phyloP scores from a whole-genome alignment of 2,888 invertebrate species.

The Biston stratarius region DNA sequence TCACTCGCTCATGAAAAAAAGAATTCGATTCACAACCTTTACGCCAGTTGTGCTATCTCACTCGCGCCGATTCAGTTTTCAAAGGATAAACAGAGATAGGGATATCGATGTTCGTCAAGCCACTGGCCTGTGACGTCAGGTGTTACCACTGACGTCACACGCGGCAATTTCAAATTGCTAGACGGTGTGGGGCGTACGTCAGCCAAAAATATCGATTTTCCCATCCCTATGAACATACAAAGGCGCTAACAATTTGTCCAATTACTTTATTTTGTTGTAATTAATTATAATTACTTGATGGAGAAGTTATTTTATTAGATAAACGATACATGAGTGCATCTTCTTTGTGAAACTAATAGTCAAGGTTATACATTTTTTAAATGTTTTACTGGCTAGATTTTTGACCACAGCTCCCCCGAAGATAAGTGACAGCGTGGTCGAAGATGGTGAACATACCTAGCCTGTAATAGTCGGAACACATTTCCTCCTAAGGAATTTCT shows the following conservation, averaged over 20 bases:
- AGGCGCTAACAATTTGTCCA: neutral
- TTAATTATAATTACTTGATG: neutral
- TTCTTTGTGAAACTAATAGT: neutral
- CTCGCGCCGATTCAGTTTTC: conserved; percentile 64
- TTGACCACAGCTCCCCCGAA: too few species aligned
- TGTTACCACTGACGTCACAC: conserved; percentile 75
- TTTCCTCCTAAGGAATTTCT: too few species aligned
- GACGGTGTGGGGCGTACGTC: conserved; percentile 69
- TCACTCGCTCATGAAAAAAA: conserved; percentile 70
- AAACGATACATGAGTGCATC: neutral
- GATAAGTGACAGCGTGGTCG: too few species aligned
- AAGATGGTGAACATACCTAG: too few species aligned
- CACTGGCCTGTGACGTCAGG: conserved; percentile 72
- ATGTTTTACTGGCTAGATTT: too few species aligned
- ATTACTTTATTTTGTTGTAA: neutral
- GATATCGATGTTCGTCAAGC: conserved; percentile 54
- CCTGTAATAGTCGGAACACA: too few species aligned
- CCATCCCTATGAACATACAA: conserved; percentile 23
- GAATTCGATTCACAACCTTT: conserved; percentile 81
- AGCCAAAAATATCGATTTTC: conserved; percentile 74
- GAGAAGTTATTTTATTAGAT: neutral
- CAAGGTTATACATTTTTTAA: too few species aligned
- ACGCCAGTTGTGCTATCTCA: conserved; percentile 65
- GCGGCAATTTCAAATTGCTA: conserved; percentile 83
- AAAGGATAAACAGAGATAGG: conserved; percentile 60